phyloP scores from a whole-genome alignment of 2,113 vertebrate species.

The Melanocharis versteri region DNA sequence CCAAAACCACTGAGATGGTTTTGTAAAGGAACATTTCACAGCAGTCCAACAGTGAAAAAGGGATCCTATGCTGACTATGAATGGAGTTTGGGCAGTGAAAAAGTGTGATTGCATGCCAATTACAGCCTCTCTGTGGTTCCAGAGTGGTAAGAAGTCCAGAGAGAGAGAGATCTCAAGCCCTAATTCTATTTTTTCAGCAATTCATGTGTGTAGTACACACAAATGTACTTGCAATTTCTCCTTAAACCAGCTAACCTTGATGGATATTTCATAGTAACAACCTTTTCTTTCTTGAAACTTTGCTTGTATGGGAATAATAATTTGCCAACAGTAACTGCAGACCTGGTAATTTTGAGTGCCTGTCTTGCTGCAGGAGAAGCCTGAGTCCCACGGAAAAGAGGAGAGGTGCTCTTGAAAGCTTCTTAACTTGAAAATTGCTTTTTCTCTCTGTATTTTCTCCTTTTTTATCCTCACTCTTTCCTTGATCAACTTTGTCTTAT shows the following conservation, averaged over 20 bases:
- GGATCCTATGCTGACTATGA: not conserved
- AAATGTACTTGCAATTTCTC: not conserved
- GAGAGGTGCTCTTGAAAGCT: not conserved
- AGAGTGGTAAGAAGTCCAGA: not conserved
- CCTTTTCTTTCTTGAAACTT: not conserved
- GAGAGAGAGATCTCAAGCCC: not conserved
- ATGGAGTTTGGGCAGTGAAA: not conserved
- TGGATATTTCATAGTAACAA: not conserved
- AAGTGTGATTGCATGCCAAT: not conserved
- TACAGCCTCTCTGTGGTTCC: not conserved
- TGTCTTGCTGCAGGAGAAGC: not conserved
- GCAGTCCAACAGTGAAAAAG: not conserved
- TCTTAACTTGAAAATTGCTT: not conserved
- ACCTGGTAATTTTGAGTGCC: not conserved
- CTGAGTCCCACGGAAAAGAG: not conserved
- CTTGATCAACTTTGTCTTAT: not conserved
- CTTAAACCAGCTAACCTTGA: not conserved
- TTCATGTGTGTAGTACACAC: not conserved
- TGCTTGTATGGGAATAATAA: not conserved
- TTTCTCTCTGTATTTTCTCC: not conserved
- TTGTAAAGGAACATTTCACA: not conserved
- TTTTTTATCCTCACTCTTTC: not conserved
- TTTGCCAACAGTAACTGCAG: not conserved
- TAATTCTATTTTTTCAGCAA: not conserved
- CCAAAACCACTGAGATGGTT: not conserved